Conservation (phyloP, 2,113 vertebrate genomes). For the Tachycineta bicolor region DNA sequence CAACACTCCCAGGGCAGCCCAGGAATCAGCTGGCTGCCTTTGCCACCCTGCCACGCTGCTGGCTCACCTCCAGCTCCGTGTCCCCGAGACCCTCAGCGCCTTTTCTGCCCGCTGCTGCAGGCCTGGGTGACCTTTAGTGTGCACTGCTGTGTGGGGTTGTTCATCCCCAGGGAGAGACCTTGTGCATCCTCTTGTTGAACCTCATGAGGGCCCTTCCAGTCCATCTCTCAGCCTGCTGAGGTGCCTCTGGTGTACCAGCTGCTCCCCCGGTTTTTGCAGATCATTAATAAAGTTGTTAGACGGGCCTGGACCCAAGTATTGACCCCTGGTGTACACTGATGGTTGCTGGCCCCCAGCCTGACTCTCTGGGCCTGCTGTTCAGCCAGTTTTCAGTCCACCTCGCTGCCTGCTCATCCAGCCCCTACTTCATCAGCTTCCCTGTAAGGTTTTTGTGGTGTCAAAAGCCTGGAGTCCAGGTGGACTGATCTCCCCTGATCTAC, state of each 20-base stretch:
- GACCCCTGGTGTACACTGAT: not conserved
- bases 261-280: not conserved
- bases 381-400: not conserved
- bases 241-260: not conserved
- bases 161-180: not conserved
- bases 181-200: not conserved
- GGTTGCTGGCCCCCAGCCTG: not conserved
- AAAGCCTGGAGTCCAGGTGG: not conserved
- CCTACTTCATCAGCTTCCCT: not conserved
- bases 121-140: not conserved
- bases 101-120: not conserved
- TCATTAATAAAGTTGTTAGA: conserved; percentile 32
- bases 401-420: not conserved
- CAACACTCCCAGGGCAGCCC: not conserved
- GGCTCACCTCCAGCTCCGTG: not conserved
- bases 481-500: not conserved
- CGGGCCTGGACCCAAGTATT: not conserved
- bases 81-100: not conserved
- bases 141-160: not conserved
- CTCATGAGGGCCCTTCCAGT: not conserved
- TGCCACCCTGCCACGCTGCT: rapidly evolving
- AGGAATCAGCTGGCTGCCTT: not conserved
- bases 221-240: not conserved
- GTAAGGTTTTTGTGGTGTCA: rapidly evolving
- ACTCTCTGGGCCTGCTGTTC: not conserved